Evolutionary conservation across 2,797 vertebrate species (phyloP).

Genomic region (Morus bassanus): DNA sequence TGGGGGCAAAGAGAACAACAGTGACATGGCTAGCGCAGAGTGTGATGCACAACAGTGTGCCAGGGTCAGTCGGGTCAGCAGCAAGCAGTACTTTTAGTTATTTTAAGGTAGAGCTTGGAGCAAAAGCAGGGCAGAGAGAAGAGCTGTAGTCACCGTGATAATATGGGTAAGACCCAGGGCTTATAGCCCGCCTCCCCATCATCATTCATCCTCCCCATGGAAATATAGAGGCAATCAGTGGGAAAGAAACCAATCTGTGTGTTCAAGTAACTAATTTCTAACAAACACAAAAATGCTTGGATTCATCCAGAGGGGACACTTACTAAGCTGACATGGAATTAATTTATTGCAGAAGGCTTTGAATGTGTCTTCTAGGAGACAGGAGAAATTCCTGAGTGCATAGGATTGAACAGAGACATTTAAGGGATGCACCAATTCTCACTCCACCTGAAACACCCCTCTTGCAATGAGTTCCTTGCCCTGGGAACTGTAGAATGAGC

Average conservation of each 20-base stretch:
- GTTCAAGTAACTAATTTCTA: background rate
- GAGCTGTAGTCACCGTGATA: background rate
- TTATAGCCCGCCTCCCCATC: background rate
- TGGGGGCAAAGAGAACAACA: background rate
- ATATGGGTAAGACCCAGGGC: background rate
- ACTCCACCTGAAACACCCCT: background rate
- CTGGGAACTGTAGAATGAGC: background rate
- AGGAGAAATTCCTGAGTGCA: background rate
- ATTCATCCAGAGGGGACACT: background rate
- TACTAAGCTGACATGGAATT: background rate
- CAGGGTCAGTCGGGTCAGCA: background rate
- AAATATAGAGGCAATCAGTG: background rate
- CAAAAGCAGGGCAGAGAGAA: background rate
- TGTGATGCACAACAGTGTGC: background rate
- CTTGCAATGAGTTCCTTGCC: background rate
- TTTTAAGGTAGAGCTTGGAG: background rate
- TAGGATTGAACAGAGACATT: background rate
- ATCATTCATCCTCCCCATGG: background rate
- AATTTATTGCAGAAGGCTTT: background rate
- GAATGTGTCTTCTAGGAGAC: background rate
- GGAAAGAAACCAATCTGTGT: background rate
- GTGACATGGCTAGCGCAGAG: accelerated
- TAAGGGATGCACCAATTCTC: background rate
- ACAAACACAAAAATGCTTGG: background rate
- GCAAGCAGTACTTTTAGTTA: background rate